Percentiles rank a stretch among this genome's conserved stretches.
Conservation (phyloP, 2,888 invertebrate species). For the Agrochola macilenta region DNA sequence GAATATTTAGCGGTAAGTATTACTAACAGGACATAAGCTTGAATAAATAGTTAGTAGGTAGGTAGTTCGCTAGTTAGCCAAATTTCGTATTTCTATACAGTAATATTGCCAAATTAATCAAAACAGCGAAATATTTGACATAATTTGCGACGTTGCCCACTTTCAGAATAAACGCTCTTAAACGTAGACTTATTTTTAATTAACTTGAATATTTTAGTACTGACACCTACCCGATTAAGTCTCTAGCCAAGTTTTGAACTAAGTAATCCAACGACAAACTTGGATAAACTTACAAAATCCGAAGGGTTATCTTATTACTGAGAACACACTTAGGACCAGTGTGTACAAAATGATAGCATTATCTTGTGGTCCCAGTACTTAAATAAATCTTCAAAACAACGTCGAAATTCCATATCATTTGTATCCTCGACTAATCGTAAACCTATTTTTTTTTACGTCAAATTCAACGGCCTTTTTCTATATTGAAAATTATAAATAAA, state of each 20-base stretch:
- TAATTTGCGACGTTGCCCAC: no score
- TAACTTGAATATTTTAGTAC: neutral
- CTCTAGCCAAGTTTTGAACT: conserved; percentile 17
- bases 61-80: neutral
- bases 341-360: conserved; percentile 48
- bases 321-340: conserved; percentile 19
- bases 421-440: conserved; percentile 11
- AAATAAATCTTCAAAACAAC: neutral
- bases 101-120: no score
- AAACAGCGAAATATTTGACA: no score
- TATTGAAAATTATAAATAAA: conserved; percentile 25
- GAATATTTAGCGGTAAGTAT: neutral
- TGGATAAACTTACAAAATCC: conserved; percentile 44
- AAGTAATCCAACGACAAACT: conserved; percentile 39
- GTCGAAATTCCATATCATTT: neutral
- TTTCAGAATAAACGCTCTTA: neutral
- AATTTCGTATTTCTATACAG: no score
- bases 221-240: conserved; percentile 1
- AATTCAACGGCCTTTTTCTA: conserved; percentile 11
- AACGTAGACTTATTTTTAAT: neutral
- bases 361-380: conserved; percentile 35
- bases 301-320: conserved; percentile 41
- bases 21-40: neutral
- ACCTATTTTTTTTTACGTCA: conserved; percentile 4
- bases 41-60: neutral